Conservation (phyloP, 2,888 invertebrate genomes). For the Heteromyza rotundicornis region DNA sequence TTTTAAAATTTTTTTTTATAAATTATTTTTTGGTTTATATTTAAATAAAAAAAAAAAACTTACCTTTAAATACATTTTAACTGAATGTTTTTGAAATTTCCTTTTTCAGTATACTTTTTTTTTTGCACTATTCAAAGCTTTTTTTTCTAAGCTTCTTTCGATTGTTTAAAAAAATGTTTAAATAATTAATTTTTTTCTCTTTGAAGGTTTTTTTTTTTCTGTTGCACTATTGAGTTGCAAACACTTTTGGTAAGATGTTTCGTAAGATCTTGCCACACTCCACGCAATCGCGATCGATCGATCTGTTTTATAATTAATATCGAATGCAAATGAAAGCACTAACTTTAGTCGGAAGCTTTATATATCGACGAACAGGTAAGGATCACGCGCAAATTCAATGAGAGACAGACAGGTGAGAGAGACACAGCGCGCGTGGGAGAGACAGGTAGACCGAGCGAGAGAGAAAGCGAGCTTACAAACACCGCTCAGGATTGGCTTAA, state of each 20-base stretch:
- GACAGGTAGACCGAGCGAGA: not conserved
- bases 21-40: no score
- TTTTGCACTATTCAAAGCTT: no score
- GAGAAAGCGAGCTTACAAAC: not conserved
- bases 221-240: no score
- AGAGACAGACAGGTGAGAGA: not conserved
- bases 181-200: no score
- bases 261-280: no score
- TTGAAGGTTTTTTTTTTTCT: no score
- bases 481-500: no score
- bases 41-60: not conserved
- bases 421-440: not conserved
- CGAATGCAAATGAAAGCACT: constrained; percentile 50
- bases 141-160: no score
- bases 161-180: no score
- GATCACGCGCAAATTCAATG: not conserved
- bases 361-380: constrained; percentile 35
- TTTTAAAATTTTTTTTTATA: not conserved
- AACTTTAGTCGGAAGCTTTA: constrained; percentile 46
- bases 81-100: not conserved
- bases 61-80: not conserved
- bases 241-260: no score
- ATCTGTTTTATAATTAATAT: constrained; percentile 38
- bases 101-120: not conserved
- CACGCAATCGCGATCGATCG: not conserved